A percentile compares a stretch with the other conserved stretches of the same genome.
These are phyloP conservation scores for Aradophagus sp. DNA, from an alignment of 1,140 invertebrate species.

Conservation along the genomic window DNA sequence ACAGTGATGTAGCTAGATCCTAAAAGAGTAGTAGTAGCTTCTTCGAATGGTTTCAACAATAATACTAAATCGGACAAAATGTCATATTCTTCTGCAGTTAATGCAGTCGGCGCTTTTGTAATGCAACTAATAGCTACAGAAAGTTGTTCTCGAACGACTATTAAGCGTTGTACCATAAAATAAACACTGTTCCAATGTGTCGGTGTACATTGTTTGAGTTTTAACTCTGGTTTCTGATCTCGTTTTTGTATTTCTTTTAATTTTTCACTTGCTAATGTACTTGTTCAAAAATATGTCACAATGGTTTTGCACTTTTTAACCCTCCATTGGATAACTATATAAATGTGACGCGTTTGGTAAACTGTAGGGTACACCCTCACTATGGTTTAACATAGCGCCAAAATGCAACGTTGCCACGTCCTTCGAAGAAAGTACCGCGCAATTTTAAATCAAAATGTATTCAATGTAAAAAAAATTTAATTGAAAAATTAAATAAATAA, in stretches of 20 bases:
- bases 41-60: slow-evolving; percentile 34
- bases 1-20: slow-evolving; percentile 32
- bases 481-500: too few relatives aligned
- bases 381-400: too few relatives aligned
- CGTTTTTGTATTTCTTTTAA: slow-evolving; percentile 10
- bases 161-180: slow-evolving; percentile 15
- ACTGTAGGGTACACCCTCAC: too few relatives aligned
- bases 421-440: too few relatives aligned
- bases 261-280: slow-evolving; percentile 14
- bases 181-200: slow-evolving; percentile 19
- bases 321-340: too few relatives aligned
- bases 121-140: slow-evolving; percentile 5
- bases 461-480: too few relatives aligned
- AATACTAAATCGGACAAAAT: slow-evolving; percentile 21
- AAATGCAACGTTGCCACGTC: too few relatives aligned
- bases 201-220: slow-evolving; percentile 11
- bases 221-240: slow-evolving; percentile 3
- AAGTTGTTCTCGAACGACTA: slow-evolving; percentile 2
- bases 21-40: slow-evolving; percentile 33
- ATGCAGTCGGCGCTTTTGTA: neutral
- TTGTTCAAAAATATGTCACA: slow-evolving; percentile 9
- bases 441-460: too few relatives aligned
- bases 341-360: too few relatives aligned
- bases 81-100: slow-evolving; percentile 17
- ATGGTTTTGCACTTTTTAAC: slow-evolving; percentile 11